A percentile compares a stretch with the other conserved stretches of the same genome.
phyloP scores from a whole-genome alignment of 2,888 invertebrate species.

The Drosophila mayaguana region DNA sequence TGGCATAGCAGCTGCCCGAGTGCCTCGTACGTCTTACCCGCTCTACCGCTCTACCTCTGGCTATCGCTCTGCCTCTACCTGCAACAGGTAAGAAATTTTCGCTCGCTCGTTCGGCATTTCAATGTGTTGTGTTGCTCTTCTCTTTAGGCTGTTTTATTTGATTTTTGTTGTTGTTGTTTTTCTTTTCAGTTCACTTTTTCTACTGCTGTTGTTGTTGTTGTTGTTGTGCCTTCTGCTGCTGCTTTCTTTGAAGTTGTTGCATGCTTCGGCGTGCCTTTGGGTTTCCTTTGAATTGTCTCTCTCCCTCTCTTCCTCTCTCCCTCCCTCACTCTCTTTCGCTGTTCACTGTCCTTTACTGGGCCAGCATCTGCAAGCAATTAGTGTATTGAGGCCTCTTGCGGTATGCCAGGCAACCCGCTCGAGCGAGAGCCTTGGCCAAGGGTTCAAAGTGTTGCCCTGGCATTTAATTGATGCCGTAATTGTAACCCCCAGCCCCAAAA shows the following conservation, averaged over 20 bases:
- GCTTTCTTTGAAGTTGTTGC: conserved; percentile 77
- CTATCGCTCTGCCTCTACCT: conserved; percentile 58
- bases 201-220: conserved; percentile 32
- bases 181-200: conserved; percentile 37
- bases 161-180: conserved; percentile 32
- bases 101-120: conserved; percentile 71
- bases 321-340: conserved; percentile 10
- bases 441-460: conserved; percentile 75
- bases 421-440: conserved; percentile 40
- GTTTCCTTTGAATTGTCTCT: conserved; percentile 70
- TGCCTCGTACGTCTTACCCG: background rate
- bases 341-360: background rate
- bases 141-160: conserved; percentile 33
- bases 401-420: conserved; percentile 51
- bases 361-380: conserved; percentile 80
- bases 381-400: conserved; percentile 70
- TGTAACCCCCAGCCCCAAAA: conserved; percentile 27
- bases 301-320: background rate
- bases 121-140: conserved; percentile 64
- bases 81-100: conserved; percentile 79
- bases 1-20: conserved; percentile 68
- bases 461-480: conserved; percentile 77
- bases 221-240: conserved; percentile 51
- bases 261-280: conserved; percentile 73
- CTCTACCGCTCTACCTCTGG: conserved; percentile 16